Evolutionary conservation across 2,113 vertebrate species (phyloP).

Genomic region (Psilopsiagon aymara): DNA sequence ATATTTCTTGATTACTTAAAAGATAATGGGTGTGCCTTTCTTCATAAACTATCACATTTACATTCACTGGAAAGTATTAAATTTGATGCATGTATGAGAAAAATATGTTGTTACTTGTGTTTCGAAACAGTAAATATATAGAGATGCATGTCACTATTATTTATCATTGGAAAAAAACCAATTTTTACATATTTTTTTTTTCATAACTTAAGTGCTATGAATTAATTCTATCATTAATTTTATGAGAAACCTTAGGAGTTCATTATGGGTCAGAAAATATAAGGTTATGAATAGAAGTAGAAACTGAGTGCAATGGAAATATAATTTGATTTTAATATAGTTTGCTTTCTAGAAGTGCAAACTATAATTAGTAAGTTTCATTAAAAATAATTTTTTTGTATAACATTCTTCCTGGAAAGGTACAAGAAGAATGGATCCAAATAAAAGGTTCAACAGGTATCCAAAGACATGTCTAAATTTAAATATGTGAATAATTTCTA

Average conservation of each 20-base stretch:
- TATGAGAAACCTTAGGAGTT: not conserved
- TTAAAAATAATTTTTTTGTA: not conserved
- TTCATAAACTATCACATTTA: not conserved
- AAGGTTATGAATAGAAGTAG: not conserved
- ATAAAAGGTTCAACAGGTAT: not conserved
- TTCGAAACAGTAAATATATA: not conserved
- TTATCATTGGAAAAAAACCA: not conserved
- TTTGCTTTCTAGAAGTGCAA: not conserved
- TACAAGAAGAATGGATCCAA: not conserved
- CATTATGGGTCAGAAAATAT: not conserved
- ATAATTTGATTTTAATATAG: not conserved
- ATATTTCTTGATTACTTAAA: slow-evolving; percentile 13
- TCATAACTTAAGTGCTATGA: not conserved
- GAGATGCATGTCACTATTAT: not conserved
- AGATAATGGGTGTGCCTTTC: not conserved
- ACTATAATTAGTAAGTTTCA: not conserved
- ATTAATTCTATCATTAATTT: not conserved
- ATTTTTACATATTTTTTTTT: not conserved
- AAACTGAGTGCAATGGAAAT: not conserved
- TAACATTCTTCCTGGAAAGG: not conserved
- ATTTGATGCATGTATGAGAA: not conserved
- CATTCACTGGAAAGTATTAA: not conserved
- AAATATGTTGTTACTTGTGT: not conserved
- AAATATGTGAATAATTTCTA: not conserved
- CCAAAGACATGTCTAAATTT: not conserved